These are phyloP conservation scores for Hyles vespertilio DNA, from an alignment of 1,140 invertebrate genomes.

Conservation along the genomic window DNA sequence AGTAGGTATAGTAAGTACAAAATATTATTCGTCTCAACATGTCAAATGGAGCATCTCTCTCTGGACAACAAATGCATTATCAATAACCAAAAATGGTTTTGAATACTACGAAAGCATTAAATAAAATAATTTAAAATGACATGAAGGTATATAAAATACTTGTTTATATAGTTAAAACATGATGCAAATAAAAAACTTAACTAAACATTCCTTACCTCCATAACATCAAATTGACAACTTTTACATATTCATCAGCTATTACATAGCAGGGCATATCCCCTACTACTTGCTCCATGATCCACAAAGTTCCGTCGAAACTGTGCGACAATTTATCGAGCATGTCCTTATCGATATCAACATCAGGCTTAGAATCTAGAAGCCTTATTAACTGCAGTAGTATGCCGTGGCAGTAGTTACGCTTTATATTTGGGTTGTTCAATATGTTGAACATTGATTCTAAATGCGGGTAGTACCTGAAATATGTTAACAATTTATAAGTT, in stretches of 20 bases:
- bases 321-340: slow-evolving; percentile 5
- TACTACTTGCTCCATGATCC: slow-evolving; percentile 28
- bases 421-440: slow-evolving; percentile 30
- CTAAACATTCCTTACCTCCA: slow-evolving; percentile 35
- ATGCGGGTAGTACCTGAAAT: slow-evolving; percentile 47
- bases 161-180: too few relatives aligned
- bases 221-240: slow-evolving; percentile 40
- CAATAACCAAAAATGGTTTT: too few relatives aligned
- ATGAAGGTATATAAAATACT: too few relatives aligned
- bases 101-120: too few relatives aligned
- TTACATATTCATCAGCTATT: slow-evolving; percentile 43
- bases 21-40: too few relatives aligned
- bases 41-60: too few relatives aligned
- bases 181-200: not conserved
- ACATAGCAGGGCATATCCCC: slow-evolving; percentile 32
- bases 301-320: slow-evolving; percentile 13
- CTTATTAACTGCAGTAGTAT: slow-evolving; percentile 61
- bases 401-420: slow-evolving; percentile 68
- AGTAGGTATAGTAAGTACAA: too few relatives aligned
- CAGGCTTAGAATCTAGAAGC: slow-evolving; percentile 26
- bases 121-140: too few relatives aligned
- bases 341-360: slow-evolving; percentile 15
- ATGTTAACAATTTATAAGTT: too few relatives aligned
- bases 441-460: slow-evolving; percentile 36
- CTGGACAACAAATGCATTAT: too few relatives aligned